Conservation (phyloP, 2,113 vertebrate genomes). For the Callipepla squamata region DNA sequence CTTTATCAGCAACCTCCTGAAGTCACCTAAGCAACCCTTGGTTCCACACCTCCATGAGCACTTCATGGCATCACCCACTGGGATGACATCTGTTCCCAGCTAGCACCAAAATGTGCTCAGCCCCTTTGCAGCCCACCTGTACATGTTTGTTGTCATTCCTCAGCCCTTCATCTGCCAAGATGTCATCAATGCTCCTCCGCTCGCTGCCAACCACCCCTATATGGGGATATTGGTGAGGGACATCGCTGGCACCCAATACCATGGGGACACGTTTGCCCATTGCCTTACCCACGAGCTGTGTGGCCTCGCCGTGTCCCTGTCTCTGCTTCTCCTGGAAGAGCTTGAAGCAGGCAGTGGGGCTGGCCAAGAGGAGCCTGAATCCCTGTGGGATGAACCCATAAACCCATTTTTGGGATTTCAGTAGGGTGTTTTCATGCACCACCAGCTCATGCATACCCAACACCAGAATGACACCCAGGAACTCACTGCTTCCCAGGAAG, state of each 20-base stretch:
- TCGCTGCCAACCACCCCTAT: slow-evolving; percentile 18
- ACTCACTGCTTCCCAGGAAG: fast-evolving
- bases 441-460: not conserved
- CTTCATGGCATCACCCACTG: not conserved
- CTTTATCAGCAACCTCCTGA: not conserved
- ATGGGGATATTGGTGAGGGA: not conserved
- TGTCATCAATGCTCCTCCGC: slow-evolving; percentile 58
- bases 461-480: not conserved
- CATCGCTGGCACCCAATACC: no score
- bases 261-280: fast-evolving
- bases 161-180: slow-evolving; percentile 52
- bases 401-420: not conserved
- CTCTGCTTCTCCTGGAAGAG: slow-evolving; percentile 84
- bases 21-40: fast-evolving
- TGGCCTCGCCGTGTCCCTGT: slow-evolving; percentile 81
- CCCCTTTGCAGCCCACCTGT: slow-evolving; percentile 57
- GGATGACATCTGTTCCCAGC: not conserved
- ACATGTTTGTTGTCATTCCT: slow-evolving; percentile 70
- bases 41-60: not conserved
- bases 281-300: slow-evolving; percentile 80
- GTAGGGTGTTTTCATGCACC: no score
- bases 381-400: slow-evolving; percentile 70
- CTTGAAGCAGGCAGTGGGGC: slow-evolving; percentile 84
- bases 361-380: slow-evolving; percentile 91
- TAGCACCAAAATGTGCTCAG: not conserved